Base-by-base conservation (phyloP, 2,113 vertebrate species). In the Hemicordylus capensis region DNA sequence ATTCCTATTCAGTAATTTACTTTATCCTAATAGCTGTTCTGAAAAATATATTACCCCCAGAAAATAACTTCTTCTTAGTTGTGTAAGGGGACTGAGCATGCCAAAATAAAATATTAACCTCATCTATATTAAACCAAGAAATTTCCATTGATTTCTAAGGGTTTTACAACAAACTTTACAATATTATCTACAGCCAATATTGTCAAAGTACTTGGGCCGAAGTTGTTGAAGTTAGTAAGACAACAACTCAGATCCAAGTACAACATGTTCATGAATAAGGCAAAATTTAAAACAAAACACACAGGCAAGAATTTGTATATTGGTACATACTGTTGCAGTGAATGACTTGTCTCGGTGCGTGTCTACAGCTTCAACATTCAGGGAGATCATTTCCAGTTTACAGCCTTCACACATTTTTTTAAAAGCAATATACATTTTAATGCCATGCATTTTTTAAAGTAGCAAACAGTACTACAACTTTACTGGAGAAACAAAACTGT, bases 321-420 rank as follows among this genome's bases (percentile, higher is more conserved):
- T 8, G 51, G 0, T 44, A 96, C 98, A 98, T 94, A 99, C 98
- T 3, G 96, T 89, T 86, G 31, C 88, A 31, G 89, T 85, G 4
- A 91, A 92, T 82, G 98, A 98, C 61, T 97, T 97, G 85, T 99
- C 98, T 1, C 98, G 96, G 90, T 99, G 98, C 0, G 99, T 99
- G 94, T 99, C 97, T 80, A 99, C 99, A 12, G 98, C 98, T 85
- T 99, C 98, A 93, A 99, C 98, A 0, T 98, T 97, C 79, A 99
- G 95, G 64, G 96, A 95, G 74, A 99, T 96, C 42, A 96, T 97
- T 93, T 99, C 98, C 92, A 99, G 97, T 94, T 99, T 99, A 89
- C 99, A 99, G 2, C 99, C 99, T 99, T 87, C 7, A 81, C 24
- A 79, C 76, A 86, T 39, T 63, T 39, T 63, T 42, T 72, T 51